Evolutionary conservation across 2,888 invertebrate genomes (phyloP).

Genomic region (Ecliptopera silaceata): DNA sequence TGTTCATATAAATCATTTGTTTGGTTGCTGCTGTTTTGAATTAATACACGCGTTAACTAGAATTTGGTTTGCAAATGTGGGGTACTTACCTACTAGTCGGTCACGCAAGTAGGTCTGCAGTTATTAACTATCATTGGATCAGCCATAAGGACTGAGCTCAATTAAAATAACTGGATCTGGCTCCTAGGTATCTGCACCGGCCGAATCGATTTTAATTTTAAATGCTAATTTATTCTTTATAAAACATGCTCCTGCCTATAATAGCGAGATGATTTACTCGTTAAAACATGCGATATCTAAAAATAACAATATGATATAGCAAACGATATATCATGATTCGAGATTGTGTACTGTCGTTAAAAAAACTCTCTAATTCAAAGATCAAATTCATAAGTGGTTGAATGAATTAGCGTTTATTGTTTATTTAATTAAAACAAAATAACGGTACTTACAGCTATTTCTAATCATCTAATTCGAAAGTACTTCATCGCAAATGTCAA

Average conservation of each 20-base stretch:
- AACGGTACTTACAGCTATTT: no score
- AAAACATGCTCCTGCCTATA: slow-evolving; percentile 38
- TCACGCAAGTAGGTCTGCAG: slow-evolving; percentile 49
- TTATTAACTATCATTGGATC: slow-evolving; percentile 48
- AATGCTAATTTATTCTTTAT: slow-evolving; percentile 55
- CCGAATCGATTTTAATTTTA: slow-evolving; percentile 46
- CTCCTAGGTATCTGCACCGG: slow-evolving; percentile 51
- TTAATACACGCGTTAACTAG: slow-evolving; percentile 58
- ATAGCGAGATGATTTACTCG: slow-evolving; percentile 29
- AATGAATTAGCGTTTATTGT: no score
- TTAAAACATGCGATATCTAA: slow-evolving; percentile 12
- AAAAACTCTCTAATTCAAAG: no score
- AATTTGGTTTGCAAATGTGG: slow-evolving; percentile 70
- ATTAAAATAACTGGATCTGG: slow-evolving; percentile 61
- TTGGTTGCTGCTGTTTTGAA: slow-evolving; percentile 54
- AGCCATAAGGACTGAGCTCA: slow-evolving; percentile 45
- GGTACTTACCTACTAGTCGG: slow-evolving; percentile 40
- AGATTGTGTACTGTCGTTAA: not conserved
- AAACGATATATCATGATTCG: not conserved
- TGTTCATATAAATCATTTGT: slow-evolving; percentile 62
- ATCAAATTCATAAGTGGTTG: no score
- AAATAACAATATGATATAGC: no score
- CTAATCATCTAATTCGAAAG: no score
- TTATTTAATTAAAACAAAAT: no score
- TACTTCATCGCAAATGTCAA: no score